Percentiles rank a stretch among this genome's conserved stretches.
Conservation (phyloP, 2,888 invertebrate genomes). For the Drosophila peninsularis region DNA sequence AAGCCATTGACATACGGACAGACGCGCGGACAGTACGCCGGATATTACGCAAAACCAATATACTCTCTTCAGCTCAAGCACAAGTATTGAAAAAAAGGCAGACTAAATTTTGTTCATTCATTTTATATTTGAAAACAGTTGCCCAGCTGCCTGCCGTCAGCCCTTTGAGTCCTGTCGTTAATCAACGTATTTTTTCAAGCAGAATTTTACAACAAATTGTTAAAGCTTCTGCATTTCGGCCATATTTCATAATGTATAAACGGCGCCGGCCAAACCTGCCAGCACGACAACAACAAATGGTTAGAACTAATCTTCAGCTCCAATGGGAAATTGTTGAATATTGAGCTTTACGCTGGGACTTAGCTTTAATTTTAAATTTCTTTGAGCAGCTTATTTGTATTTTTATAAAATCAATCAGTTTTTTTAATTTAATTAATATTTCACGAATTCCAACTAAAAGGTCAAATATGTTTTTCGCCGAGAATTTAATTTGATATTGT, state of each 20-base stretch:
- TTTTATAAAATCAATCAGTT: not conserved
- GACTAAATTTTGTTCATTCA: not conserved
- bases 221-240: not conserved
- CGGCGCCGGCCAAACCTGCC: not conserved
- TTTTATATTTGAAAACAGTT: constrained; percentile 11
- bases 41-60: not conserved
- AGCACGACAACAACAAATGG: not conserved
- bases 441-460: not conserved
- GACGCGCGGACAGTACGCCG: too few species aligned
- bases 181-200: constrained; percentile 37
- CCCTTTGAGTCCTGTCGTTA: constrained; percentile 17
- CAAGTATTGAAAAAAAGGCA: not conserved
- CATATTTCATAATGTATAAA: not conserved
- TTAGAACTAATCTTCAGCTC: not conserved
- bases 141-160: not conserved
- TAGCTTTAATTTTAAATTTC: constrained; percentile 4
- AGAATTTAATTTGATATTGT: constrained; percentile 6
- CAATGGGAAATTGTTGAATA: not conserved
- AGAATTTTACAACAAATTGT: constrained; percentile 30
- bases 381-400: not conserved
- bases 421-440: not conserved
- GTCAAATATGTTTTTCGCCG: too few species aligned
- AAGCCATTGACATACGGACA: too few species aligned
- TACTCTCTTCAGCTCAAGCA: not conserved
- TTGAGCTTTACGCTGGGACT: not conserved